Conservation (phyloP, 2,113 vertebrate species). For the Laticauda colubrina region DNA sequence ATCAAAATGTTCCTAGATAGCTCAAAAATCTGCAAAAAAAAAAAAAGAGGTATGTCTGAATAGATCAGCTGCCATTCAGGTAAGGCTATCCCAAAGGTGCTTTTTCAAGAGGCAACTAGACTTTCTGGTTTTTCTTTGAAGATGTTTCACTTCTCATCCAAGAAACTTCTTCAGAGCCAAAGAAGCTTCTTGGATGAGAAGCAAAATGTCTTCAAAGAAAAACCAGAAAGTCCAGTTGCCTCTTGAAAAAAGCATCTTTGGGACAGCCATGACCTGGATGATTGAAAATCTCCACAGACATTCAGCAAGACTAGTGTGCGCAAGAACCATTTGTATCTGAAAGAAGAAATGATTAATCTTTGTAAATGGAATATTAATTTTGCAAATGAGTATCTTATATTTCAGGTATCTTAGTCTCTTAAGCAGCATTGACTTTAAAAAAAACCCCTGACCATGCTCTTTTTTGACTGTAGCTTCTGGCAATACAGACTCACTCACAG, state of each 20-base stretch:
- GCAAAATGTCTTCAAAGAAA: too few relatives aligned
- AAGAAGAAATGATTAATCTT: not conserved
- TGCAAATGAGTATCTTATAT: not conserved
- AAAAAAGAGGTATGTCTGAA: not conserved
- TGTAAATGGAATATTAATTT: not conserved
- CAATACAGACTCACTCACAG: not conserved
- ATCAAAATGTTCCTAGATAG: not conserved
- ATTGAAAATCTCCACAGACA: too few relatives aligned
- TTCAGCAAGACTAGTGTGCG: too few relatives aligned
- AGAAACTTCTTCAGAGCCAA: too few relatives aligned
- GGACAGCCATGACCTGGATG: too few relatives aligned
- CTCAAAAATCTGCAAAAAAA: not conserved
- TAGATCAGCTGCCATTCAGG: not conserved
- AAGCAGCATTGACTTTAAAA: not conserved
- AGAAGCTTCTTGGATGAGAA: too few relatives aligned
- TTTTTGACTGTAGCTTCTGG: not conserved
- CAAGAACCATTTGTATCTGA: not conserved
- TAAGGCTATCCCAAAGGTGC: too few relatives aligned
- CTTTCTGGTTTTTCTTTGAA: too few relatives aligned
- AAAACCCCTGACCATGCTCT: not conserved
- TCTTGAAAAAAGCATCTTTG: too few relatives aligned
- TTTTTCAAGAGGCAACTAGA: too few relatives aligned
- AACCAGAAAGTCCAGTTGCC: too few relatives aligned
- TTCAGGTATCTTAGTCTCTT: not conserved
- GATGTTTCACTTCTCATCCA: too few relatives aligned